Percentiles rank a stretch among this genome's conserved stretches.
These are phyloP conservation scores for Lasioglossum baleicum DNA, from an alignment of 1,140 invertebrate genomes.

Conservation along the genomic window DNA sequence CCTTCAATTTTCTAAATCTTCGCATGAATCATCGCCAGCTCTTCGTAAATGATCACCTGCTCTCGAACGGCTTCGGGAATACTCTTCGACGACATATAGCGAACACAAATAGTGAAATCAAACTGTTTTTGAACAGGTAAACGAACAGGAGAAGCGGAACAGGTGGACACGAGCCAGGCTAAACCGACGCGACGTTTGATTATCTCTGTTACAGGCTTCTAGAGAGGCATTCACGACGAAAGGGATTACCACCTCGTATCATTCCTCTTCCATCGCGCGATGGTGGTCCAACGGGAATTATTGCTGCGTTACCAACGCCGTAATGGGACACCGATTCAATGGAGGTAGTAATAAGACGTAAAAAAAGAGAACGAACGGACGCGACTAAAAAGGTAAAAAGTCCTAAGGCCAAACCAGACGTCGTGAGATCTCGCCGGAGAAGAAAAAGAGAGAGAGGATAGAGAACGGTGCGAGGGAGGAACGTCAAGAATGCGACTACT, in stretches of 20 bases:
- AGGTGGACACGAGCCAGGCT: slow-evolving; percentile 45
- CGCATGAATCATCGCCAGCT: no score
- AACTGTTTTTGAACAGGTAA: no score
- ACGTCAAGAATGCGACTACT: slow-evolving; percentile 50
- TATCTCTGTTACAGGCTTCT: slow-evolving; percentile 32
- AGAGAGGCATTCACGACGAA: slow-evolving; percentile 40
- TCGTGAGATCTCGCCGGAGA: no score
- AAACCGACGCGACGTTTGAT: slow-evolving; percentile 49
- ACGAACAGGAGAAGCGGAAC: neutral
- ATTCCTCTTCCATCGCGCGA: slow-evolving; percentile 43
- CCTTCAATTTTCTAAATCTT: slow-evolving; percentile 42
- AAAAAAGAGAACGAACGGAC: no score
- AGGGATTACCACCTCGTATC: slow-evolving; percentile 53
- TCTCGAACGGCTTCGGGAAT: no score
- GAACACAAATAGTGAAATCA: no score
- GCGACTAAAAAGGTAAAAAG: neutral
- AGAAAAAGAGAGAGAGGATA: neutral
- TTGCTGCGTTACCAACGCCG: slow-evolving; percentile 67
- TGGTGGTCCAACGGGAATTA: slow-evolving; percentile 71
- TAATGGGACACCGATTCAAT: slow-evolving; percentile 56
- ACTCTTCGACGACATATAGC: no score
- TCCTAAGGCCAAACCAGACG: neutral
- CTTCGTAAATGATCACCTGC: no score
- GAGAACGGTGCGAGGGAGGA: slow-evolving; percentile 15
- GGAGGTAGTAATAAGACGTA: slow-evolving; percentile 14